Evolutionary conservation across 2,797 vertebrate species (phyloP).

Genomic region (Euphonia xanthogaster): DNA sequence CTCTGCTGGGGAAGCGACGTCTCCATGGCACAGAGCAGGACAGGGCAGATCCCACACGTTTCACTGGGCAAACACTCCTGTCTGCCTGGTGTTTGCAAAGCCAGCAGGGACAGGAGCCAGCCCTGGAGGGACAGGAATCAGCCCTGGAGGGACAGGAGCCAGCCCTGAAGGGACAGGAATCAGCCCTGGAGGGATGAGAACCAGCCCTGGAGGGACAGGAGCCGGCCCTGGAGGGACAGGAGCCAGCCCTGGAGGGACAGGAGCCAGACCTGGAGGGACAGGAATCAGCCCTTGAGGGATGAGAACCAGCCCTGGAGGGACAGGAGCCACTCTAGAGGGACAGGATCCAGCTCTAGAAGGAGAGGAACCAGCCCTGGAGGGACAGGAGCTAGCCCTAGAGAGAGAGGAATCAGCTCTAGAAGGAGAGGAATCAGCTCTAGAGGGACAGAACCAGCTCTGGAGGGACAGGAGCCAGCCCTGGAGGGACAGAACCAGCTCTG

Average conservation of each 20-base stretch:
- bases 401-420: neutral
- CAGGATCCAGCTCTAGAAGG: neutral
- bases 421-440: neutral
- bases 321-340: neutral
- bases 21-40: neutral
- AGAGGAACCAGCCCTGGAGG: neutral
- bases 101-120: neutral
- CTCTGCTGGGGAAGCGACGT: accelerated
- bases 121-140: neutral
- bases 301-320: neutral
- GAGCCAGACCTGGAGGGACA: neutral
- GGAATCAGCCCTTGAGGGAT: neutral
- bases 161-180: neutral
- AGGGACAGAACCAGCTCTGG: neutral
- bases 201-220: neutral
- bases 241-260: neutral
- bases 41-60: neutral
- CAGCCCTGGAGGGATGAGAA: neutral
- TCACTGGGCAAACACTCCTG: neutral
- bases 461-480: neutral
- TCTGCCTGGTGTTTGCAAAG: neutral
- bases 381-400: neutral
- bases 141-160: neutral
- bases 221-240: neutral
- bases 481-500: too few species aligned